phyloP scores from a whole-genome alignment of 2,113 vertebrate genomes.

The Candoia aspera region DNA sequence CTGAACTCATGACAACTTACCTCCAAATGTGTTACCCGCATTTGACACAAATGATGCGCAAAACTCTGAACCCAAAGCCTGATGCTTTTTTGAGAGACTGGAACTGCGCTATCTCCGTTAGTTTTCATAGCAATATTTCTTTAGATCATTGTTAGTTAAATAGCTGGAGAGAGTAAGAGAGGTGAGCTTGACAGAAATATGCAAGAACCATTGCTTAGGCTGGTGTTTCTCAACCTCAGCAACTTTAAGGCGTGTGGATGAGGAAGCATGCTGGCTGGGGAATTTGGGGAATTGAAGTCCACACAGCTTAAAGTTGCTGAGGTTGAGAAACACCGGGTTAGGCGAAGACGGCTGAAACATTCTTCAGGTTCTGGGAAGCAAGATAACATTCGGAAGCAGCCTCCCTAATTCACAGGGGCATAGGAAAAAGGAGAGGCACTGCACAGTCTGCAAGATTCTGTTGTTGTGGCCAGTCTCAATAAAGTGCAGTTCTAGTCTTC shows the following conservation, averaged over 20 bases:
- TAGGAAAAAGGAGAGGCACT: not conserved
- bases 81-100: slow-evolving; percentile 49
- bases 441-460: not conserved
- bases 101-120: not conserved
- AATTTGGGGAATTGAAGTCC: too few species aligned
- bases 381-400: too few species aligned
- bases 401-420: not conserved
- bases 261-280: too few species aligned
- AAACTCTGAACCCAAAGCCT: not conserved
- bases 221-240: too few species aligned
- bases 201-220: not conserved
- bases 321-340: not conserved
- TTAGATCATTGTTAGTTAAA: not conserved
- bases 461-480: not conserved
- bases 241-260: too few species aligned
- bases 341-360: not conserved
- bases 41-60: not conserved
- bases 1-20: not conserved
- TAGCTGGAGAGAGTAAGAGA: not conserved
- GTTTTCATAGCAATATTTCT: not conserved
- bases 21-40: not conserved
- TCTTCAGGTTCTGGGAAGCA: not conserved
- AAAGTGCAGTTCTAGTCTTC: too few species aligned
- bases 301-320: too few species aligned
- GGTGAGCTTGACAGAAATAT: not conserved